phyloP scores from a whole-genome alignment of 2,888 invertebrate species.

The Melikaiella ostensackeni region DNA sequence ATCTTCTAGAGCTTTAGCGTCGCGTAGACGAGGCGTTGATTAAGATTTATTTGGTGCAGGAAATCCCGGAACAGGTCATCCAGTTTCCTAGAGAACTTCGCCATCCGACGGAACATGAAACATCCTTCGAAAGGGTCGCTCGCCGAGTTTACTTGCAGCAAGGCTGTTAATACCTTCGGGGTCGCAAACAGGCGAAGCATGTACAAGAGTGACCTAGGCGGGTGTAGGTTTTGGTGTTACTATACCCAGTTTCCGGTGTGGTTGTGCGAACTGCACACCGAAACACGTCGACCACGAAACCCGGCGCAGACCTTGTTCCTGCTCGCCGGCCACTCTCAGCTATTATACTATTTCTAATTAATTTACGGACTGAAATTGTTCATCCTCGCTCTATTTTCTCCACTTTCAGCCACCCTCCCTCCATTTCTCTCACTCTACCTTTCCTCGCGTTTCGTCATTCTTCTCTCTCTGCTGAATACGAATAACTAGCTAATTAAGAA shows the following conservation, averaged over 20 bases:
- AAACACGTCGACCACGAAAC: conserved; percentile 54
- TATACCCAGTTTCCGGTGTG: conserved; percentile 58
- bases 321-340: conserved; percentile 59
- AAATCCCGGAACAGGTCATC: conserved; percentile 22
- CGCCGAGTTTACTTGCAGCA: conserved; percentile 57
- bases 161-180: conserved; percentile 63
- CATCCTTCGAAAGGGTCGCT: conserved; percentile 18
- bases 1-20: not conserved
- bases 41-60: conserved; percentile 22
- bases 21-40: conserved; percentile 1
- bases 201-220: conserved; percentile 48
- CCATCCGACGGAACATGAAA: conserved; percentile 28
- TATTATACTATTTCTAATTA: conserved; percentile 69
- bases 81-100: conserved; percentile 15
- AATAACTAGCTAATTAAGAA: conserved; percentile 26
- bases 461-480: not conserved
- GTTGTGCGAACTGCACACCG: conserved; percentile 53
- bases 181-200: conserved; percentile 62
- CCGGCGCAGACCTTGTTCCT: conserved; percentile 55
- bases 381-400: conserved; percentile 38
- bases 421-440: not conserved
- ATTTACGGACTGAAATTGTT: conserved; percentile 65
- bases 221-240: conserved; percentile 40
- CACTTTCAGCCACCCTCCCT: conserved; percentile 30
- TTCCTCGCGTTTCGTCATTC: not conserved